Evolutionary conservation across 2,797 vertebrate species (phyloP).

Genomic region (Cyprinella venusta): DNA sequence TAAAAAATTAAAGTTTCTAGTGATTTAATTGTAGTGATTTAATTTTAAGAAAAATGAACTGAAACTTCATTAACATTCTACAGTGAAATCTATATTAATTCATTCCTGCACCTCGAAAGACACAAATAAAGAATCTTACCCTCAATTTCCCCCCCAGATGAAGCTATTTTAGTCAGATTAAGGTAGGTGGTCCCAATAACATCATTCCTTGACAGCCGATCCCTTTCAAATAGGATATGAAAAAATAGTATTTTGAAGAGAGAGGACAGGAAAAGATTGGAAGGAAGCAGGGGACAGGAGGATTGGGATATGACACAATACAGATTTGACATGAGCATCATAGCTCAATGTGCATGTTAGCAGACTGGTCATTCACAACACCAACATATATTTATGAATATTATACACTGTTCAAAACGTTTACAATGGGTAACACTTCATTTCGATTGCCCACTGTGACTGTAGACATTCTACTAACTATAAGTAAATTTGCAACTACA

Average conservation of each 20-base stretch:
- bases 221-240: slow-evolving; percentile 76
- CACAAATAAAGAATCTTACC: slow-evolving; percentile 69
- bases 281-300: background rate
- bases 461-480: background rate
- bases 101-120: background rate
- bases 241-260: background rate
- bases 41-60: background rate
- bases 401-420: background rate
- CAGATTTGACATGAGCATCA: background rate
- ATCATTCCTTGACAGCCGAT: slow-evolving; percentile 94
- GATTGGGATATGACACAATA: background rate
- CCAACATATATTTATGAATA: background rate
- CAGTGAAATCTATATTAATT: background rate
- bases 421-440: background rate
- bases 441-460: background rate
- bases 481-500: background rate
- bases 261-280: background rate
- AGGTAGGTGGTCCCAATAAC: slow-evolving; percentile 92
- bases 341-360: background rate
- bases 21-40: no score
- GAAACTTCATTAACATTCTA: background rate
- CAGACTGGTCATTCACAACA: background rate
- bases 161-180: slow-evolving; percentile 91
- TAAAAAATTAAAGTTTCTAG: background rate
- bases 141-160: slow-evolving; percentile 94